Evolutionary conservation across 2,113 vertebrate genomes (phyloP).

Genomic region (Thryonomys swinderianus): DNA sequence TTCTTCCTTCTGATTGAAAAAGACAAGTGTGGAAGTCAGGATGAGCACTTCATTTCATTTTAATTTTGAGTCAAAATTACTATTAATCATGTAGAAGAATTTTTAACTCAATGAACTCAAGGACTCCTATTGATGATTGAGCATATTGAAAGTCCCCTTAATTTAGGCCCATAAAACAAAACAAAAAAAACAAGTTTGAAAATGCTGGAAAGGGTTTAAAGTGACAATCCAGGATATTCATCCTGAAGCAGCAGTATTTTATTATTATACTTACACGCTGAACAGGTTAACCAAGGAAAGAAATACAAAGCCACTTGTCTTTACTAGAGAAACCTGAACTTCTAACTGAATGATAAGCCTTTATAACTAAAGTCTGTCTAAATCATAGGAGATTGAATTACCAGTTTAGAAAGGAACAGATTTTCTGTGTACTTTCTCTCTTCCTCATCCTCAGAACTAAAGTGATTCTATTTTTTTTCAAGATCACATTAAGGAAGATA

Average conservation of each 20-base stretch:
- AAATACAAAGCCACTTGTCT: neutral
- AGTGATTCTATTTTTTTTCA: constrained; percentile 23
- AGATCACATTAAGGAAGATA: constrained; percentile 35
- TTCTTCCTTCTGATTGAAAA: neutral
- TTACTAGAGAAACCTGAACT: constrained; percentile 33
- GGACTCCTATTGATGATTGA: constrained; percentile 1
- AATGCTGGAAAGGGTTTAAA: neutral
- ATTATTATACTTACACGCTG: neutral
- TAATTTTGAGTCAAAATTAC: constrained; percentile 47
- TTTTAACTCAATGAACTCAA: neutral
- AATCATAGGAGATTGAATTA: constrained; percentile 49
- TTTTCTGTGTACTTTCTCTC: neutral
- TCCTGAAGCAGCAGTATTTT: neutral
- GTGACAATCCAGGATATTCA: neutral
- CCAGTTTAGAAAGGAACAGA: neutral
- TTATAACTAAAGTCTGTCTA: constrained; percentile 21
- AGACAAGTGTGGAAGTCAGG: neutral
- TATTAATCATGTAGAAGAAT: constrained; percentile 13
- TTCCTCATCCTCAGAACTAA: neutral
- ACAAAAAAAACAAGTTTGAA: neutral
- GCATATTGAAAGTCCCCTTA: constrained; percentile 1
- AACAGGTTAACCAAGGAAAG: constrained; percentile 3
- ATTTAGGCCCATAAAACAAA: constrained; percentile 45
- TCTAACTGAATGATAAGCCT: neutral
- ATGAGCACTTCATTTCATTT: neutral